Evolutionary conservation across 2,113 vertebrate species (phyloP).

Genomic region (Sturnus vulgaris): DNA sequence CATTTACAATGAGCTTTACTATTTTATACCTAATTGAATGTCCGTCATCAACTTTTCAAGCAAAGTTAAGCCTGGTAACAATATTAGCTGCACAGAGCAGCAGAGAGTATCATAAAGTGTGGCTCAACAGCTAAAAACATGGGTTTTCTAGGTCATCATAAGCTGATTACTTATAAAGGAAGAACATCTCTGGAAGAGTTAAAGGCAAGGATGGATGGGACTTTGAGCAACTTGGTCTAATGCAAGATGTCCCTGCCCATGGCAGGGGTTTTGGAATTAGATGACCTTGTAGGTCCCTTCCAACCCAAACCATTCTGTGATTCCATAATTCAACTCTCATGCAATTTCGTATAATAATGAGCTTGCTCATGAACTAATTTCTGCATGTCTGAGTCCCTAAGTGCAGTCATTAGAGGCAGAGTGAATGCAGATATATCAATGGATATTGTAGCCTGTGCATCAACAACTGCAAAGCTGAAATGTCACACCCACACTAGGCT

Average conservation of each 20-base stretch:
- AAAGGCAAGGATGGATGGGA: neutral
- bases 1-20: neutral
- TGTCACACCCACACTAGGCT: neutral
- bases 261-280: neutral
- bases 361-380: neutral
- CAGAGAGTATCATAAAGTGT: neutral
- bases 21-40: neutral
- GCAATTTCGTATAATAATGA: neutral
- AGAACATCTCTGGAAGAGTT: neutral
- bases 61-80: neutral
- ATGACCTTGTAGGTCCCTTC: neutral
- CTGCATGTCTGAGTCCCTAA: neutral
- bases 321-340: neutral
- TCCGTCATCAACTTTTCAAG: neutral
- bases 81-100: neutral
- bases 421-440: neutral
- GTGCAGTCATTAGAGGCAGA: neutral
- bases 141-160: neutral
- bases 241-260: neutral
- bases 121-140: neutral
- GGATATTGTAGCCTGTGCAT: neutral
- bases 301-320: neutral
- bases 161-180: neutral
- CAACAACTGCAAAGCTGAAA: neutral
- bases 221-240: neutral